Base-by-base conservation (phyloP, 2,797 vertebrate genomes). In the Gymnopithys bicolor region DNA sequence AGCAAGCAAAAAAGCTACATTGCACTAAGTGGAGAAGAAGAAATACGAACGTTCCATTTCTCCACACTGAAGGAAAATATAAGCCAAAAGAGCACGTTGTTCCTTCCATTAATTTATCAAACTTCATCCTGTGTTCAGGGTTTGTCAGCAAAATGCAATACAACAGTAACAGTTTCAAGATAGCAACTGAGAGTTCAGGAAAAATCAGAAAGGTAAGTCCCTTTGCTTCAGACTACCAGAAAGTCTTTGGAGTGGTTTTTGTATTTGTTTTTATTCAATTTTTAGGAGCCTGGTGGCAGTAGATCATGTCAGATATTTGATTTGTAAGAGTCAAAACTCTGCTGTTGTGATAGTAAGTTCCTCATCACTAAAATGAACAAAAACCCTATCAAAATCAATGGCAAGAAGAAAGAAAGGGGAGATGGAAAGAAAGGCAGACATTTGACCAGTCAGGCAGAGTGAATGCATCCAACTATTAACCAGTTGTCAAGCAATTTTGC, bases 21-120 rank as follows among this genome's bases (percentile, higher is more conserved):
- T 49, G 16, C 17, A 67, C 52, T 63, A 51, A 60, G 0, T 33
- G 11, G 33, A 63, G 55, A 59, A 71, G 22, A 67, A 53, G 41
- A 89, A 75, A 67, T 25, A 11, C 19, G 66, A 55, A 73, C 33
- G 22, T 58, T 53, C 39, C 2, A 13, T 51, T 49, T 59, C 28
- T 51, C 5, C 23, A n/a, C 5, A 7, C 49, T 51, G 46, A 24
- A 66, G 43, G 43, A 88, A 55, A 39, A 64, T 4, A 15, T 51
- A 81, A 92, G 18, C 8, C 17, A 49, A 69, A 90, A 35, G 9
- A 69, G 1, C 0, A 0, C 33, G 7, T 30, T 73, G 23, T 32
- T 75, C 45, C 16, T 41, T 74, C 49, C 62, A 7, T 60, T 51
- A 66, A 77, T 24, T 48, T 19, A 39, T 86, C 33, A 78, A 37